Percentiles rank a stretch among this genome's conserved stretches.
Evolutionary conservation across 2,797 vertebrate genomes (phyloP).

Genomic region (Pseudochirops corinnae): DNA sequence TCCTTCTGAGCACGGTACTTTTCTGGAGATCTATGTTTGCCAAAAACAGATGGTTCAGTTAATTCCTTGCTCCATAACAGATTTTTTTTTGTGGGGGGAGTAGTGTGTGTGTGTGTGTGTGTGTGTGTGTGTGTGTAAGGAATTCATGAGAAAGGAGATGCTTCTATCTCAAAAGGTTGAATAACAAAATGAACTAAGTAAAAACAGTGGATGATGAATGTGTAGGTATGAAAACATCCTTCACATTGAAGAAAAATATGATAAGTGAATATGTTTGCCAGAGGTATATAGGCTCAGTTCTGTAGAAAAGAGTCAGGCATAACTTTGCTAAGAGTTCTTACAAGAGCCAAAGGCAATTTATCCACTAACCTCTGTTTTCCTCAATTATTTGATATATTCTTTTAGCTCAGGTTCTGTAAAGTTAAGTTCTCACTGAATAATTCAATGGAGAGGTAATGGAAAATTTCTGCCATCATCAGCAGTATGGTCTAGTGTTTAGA

Average conservation of each 20-base stretch:
- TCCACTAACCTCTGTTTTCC: conserved; percentile 10
- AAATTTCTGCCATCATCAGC: not conserved
- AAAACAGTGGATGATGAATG: not conserved
- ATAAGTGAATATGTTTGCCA: not conserved
- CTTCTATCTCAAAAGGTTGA: not conserved
- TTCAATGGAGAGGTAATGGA: not conserved
- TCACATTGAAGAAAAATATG: not conserved
- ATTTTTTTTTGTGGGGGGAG: not conserved
- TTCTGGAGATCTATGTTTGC: not conserved
- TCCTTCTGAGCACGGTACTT: not conserved
- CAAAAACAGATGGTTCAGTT: not conserved
- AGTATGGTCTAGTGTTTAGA: not conserved
- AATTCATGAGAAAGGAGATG: not conserved
- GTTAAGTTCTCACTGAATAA: conserved; percentile 12
- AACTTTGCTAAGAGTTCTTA: conserved; percentile 17
- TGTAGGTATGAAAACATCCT: not conserved
- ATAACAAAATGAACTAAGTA: not conserved
- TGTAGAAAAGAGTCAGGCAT: conserved; percentile 14
- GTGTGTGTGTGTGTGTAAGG: not conserved
- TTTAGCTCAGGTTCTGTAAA: conserved; percentile 6
- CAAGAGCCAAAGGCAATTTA: conserved; percentile 32
- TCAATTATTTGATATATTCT: conserved; percentile 48
- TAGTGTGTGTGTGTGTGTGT: not conserved
- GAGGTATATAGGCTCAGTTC: conserved; percentile 19
- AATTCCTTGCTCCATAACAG: not conserved